Percentiles rank a stretch among this genome's conserved stretches.
Evolutionary conservation across 1,140 invertebrate species (phyloP).

Genomic region (Harlomillsia oculata): DNA sequence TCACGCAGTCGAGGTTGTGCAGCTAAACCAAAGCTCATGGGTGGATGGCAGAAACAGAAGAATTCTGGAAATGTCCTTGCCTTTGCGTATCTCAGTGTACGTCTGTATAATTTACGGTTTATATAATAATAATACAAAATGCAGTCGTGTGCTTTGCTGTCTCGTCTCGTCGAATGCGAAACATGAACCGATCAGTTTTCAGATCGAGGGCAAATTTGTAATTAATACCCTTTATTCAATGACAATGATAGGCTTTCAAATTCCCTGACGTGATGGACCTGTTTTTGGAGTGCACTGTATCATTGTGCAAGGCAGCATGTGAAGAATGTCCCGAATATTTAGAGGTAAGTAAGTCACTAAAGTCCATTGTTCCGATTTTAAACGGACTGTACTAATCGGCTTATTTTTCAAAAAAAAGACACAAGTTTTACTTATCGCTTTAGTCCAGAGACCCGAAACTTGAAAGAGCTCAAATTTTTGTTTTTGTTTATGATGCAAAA

Average conservation of each 20-base stretch:
- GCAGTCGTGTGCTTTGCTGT: neutral
- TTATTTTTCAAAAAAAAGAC: too few relatives aligned
- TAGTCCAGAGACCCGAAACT: too few relatives aligned
- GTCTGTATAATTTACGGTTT: neutral
- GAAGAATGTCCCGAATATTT: slow-evolving; percentile 54
- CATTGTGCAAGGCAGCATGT: slow-evolving; percentile 70
- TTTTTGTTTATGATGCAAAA: too few relatives aligned
- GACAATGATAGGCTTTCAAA: slow-evolving; percentile 71
- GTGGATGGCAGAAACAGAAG: slow-evolving; percentile 66
- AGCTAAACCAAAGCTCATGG: slow-evolving; percentile 69
- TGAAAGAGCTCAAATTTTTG: too few relatives aligned
- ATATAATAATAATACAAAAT: neutral
- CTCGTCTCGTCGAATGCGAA: too few relatives aligned
- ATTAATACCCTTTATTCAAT: too few relatives aligned
- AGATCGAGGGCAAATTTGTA: too few relatives aligned
- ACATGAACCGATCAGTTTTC: too few relatives aligned
- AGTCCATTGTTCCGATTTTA: too few relatives aligned
- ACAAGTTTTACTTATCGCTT: too few relatives aligned
- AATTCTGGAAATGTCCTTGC: slow-evolving; percentile 65
- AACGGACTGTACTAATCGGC: too few relatives aligned
- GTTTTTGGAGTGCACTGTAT: slow-evolving; percentile 71
- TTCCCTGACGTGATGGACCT: slow-evolving; percentile 80
- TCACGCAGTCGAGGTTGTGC: slow-evolving; percentile 57
- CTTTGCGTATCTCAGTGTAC: slow-evolving; percentile 58
- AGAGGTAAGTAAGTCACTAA: slow-evolving; percentile 25